A percentile compares a stretch with the other conserved stretches of the same genome.
phyloP scores from a whole-genome alignment of 1,140 invertebrate genomes.

The Pseudomyrmex pallidus region DNA sequence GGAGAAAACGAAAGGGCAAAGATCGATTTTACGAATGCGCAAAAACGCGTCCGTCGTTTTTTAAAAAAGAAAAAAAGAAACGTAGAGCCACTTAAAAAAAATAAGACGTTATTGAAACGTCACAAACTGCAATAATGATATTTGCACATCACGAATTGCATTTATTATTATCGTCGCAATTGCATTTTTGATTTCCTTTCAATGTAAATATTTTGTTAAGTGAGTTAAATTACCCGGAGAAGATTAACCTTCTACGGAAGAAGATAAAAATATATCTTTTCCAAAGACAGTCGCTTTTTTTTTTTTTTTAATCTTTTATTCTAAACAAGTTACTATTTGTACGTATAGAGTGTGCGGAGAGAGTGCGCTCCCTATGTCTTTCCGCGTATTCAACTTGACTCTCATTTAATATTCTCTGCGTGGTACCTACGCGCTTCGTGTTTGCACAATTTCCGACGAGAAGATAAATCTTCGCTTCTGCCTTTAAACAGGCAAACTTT shows the following conservation, averaged over 20 bases:
- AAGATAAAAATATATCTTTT: too few relatives aligned
- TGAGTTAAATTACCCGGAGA: too few relatives aligned
- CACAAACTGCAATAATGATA: too few relatives aligned
- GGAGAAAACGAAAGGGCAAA: not conserved
- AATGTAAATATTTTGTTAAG: too few relatives aligned
- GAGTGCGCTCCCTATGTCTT: not conserved
- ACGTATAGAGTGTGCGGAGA: too few relatives aligned
- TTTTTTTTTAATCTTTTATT: too few relatives aligned
- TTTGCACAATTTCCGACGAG: conserved; percentile 18
- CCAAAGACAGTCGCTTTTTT: too few relatives aligned
- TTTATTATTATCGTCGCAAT: too few relatives aligned
- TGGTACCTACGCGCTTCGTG: not conserved
- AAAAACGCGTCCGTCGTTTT: not conserved
- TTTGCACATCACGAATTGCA: too few relatives aligned
- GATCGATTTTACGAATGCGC: conserved; percentile 5
- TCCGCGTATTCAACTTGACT: conserved; percentile 1
- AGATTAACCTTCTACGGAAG: too few relatives aligned
- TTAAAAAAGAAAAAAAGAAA: not conserved
- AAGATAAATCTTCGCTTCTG: conserved; percentile 14
- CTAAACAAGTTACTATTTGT: too few relatives aligned
- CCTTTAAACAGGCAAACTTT: not conserved
- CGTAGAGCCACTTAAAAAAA: not conserved
- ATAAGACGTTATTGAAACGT: not conserved
- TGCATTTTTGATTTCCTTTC: too few relatives aligned
- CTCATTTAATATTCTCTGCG: conserved; percentile 19